Base-by-base conservation (phyloP, 2,113 vertebrate species). In the Antigone vipio region DNA sequence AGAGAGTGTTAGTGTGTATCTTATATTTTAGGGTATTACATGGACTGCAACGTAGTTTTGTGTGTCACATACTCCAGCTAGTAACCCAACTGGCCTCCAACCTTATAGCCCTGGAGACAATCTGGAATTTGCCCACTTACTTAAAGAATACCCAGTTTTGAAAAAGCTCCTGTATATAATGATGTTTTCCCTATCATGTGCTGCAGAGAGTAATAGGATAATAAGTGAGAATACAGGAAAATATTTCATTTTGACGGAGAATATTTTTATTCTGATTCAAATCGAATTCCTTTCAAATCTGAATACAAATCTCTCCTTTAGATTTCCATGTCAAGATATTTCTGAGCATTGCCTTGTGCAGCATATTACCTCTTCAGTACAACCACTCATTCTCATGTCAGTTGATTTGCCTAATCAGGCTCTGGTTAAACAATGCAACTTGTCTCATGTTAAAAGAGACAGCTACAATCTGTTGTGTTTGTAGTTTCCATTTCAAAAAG, bases 371-470 rank as follows among this genome's bases (percentile, higher is more conserved):
- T 87, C 52, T 78, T 81, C 84, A 74, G 47, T 59, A 26, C 68
- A 95, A 93, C 76, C 34, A 47, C 45, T 89, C 79, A 55, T 74
- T 86, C 72, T 87, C 40, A 21, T 79, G 58, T 82, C 89, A 82
- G 40, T 50, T 85, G 64, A 93, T 92, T 80, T 94, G 75, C 69
- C 56, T 96, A 94, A 96, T 96, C 93, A 95, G 80, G 66, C 63
- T 90, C 88, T 52, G 50, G 59, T 92, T 88, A 93, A 95, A 93
- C 82, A 93, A 92, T 85, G 19, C 0, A 0, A 88, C 67, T 88
- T 83, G 32, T 92, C 82, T 90, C 59, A 27, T 35, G 45, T 63
- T 85, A 88, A 86, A 85, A 88, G 44, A 93, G 67, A 92, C 80
- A 93, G 82, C 59, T 93, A 92, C 83, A 94, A 81, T 91, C 88